Conservation (phyloP, 2,888 invertebrate genomes). For the Coleophora deauratella region DNA sequence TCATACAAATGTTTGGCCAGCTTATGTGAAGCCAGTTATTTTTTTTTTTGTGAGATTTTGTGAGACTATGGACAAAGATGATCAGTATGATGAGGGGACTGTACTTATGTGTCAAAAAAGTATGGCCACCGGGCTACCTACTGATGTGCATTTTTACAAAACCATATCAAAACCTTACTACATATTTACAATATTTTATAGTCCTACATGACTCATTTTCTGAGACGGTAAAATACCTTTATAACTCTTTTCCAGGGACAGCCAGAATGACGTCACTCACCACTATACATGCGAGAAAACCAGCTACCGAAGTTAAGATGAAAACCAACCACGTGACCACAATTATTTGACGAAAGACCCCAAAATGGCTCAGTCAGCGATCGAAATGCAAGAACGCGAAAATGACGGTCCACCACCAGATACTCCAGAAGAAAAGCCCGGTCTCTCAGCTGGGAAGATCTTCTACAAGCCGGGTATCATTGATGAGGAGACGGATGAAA, state of each 20-base stretch:
- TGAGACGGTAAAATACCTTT: too few relatives aligned
- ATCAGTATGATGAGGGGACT: too few relatives aligned
- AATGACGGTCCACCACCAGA: slow-evolving; percentile 32
- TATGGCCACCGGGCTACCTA: too few relatives aligned
- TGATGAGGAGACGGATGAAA: slow-evolving; percentile 64
- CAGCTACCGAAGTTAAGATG: slow-evolving; percentile 12
- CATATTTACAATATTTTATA: too few relatives aligned
- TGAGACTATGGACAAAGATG: too few relatives aligned
- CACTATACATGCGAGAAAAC: slow-evolving; percentile 4
- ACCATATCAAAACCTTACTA: too few relatives aligned
- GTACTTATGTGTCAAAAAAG: too few relatives aligned
- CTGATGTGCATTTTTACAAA: too few relatives aligned
- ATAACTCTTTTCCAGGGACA: neutral
- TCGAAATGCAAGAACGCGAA: slow-evolving; percentile 53
- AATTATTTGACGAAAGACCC: neutral
- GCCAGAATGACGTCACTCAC: neutral
- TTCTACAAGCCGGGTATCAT: slow-evolving; percentile 64
- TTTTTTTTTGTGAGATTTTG: too few relatives aligned
- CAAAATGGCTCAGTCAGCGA: slow-evolving; percentile 40
- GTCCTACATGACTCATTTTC: too few relatives aligned
- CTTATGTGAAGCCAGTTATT: too few relatives aligned
- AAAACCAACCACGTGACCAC: slow-evolving; percentile 16
- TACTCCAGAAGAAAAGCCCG: slow-evolving; percentile 38
- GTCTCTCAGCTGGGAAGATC: slow-evolving; percentile 54
- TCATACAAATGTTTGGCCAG: too few relatives aligned